Percentiles rank a stretch among this genome's conserved stretches.
phyloP scores from a whole-genome alignment of 2,888 invertebrate species.

The Megamerina dolium region DNA sequence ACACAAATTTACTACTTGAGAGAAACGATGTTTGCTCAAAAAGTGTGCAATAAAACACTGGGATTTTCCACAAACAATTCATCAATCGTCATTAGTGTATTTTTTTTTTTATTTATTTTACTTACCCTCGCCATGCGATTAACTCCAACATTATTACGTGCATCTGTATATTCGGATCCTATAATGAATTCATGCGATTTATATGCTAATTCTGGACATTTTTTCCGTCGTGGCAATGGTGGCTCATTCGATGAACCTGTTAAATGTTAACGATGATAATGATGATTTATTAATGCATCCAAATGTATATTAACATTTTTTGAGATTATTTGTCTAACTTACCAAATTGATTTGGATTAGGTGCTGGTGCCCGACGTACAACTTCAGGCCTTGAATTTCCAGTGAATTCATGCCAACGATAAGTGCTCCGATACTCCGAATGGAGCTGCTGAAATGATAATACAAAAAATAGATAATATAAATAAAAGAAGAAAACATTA shows the following conservation, averaged over 20 bases:
- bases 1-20: too few relatives aligned
- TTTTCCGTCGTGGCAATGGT: conserved; percentile 79
- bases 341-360: conserved; percentile 51
- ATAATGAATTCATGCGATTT: conserved; percentile 75
- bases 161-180: conserved; percentile 58
- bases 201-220: conserved; percentile 83
- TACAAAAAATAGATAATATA: too few relatives aligned
- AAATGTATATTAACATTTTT: too few relatives aligned
- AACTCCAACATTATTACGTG: conserved; percentile 47
- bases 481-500: conserved; percentile 3
- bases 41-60: too few relatives aligned
- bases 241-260: conserved; percentile 64
- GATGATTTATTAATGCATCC: too few relatives aligned
- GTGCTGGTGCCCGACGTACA: conserved; percentile 60
- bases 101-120: too few relatives aligned
- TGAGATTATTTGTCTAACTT: conserved; percentile 26
- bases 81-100: too few relatives aligned
- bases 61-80: too few relatives aligned
- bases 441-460: conserved; percentile 62
- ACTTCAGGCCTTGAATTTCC: conserved; percentile 66
- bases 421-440: conserved; percentile 90
- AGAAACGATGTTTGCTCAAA: too few relatives aligned
- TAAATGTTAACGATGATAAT: conserved; percentile 6
- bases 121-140: conserved; percentile 49
- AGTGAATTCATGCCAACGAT: conserved; percentile 91